phyloP scores from a whole-genome alignment of 2,113 vertebrate species.

The Garra rufa region DNA sequence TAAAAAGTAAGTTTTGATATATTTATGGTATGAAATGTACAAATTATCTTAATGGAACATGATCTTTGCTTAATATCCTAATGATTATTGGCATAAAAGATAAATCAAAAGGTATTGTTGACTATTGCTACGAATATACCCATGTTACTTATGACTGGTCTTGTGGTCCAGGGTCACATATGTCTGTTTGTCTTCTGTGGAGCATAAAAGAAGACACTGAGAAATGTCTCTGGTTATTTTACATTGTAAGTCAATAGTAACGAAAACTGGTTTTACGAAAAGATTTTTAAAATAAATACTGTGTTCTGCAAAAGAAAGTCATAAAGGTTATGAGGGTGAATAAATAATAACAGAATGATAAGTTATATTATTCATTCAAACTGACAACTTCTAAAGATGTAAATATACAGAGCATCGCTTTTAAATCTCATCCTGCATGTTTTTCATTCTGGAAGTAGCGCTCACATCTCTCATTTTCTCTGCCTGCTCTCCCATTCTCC shows the following conservation, averaged over 20 bases:
- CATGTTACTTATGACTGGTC: too few relatives aligned
- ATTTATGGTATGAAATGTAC: too few relatives aligned
- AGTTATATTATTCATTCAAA: background rate
- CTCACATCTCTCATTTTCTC: slow-evolving; percentile 29
- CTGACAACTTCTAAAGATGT: background rate
- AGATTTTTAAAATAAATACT: background rate
- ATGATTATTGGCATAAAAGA: too few relatives aligned
- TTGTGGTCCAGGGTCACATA: too few relatives aligned
- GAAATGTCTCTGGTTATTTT: background rate
- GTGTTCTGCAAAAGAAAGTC: background rate
- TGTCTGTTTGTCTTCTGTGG: too few relatives aligned
- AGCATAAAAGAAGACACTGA: background rate
- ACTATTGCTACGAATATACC: too few relatives aligned
- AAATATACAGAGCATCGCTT: background rate
- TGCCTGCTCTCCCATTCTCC: slow-evolving; percentile 52
- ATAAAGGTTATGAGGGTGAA: background rate
- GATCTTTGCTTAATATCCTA: too few relatives aligned
- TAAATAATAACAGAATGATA: background rate
- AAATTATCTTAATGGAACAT: too few relatives aligned
- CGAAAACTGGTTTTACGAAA: background rate
- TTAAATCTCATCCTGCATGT: slow-evolving; percentile 1
- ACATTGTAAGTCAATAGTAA: background rate
- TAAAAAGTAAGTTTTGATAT: too few relatives aligned
- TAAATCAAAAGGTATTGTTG: too few relatives aligned
- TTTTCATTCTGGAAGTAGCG: slow-evolving; percentile 12